Conservation (phyloP, 2,797 vertebrate genomes). For the Sphenodon punctatus region DNA sequence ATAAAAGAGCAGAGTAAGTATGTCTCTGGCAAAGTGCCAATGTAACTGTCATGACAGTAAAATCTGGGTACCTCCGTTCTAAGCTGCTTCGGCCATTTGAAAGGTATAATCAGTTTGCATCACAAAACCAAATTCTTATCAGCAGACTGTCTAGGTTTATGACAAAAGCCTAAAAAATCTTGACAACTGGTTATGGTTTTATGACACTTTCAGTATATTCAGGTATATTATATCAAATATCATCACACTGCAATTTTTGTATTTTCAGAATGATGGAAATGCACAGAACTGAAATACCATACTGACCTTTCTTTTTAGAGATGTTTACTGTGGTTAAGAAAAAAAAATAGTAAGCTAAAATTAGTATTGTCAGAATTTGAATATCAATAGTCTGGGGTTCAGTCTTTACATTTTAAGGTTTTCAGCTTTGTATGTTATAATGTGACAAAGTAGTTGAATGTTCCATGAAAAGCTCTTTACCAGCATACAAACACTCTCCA, state of each 20-base stretch:
- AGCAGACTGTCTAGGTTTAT: neutral
- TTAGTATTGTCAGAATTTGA: neutral
- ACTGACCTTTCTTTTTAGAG: neutral
- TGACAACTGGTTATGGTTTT: constrained; percentile 18
- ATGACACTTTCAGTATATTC: neutral
- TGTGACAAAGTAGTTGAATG: neutral
- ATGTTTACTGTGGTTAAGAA: neutral
- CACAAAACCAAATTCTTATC: neutral
- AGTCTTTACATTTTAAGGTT: too few relatives aligned
- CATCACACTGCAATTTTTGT: neutral
- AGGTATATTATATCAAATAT: neutral
- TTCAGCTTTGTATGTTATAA: neutral
- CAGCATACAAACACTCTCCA: neutral
- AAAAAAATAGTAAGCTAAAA: neutral
- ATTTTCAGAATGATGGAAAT: constrained; percentile 19
- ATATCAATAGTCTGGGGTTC: neutral
- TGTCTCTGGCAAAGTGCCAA: neutral
- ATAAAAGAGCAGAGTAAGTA: neutral
- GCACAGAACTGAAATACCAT: constrained; percentile 6
- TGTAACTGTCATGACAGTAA: neutral
- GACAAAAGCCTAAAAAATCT: neutral
- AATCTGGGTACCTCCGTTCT: neutral
- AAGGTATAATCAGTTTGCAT: neutral
- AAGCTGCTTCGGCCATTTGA: constrained; percentile 6
- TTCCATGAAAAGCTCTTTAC: neutral